phyloP scores from a whole-genome alignment of 2,888 invertebrate species.

The Drosophila maculinotata region DNA sequence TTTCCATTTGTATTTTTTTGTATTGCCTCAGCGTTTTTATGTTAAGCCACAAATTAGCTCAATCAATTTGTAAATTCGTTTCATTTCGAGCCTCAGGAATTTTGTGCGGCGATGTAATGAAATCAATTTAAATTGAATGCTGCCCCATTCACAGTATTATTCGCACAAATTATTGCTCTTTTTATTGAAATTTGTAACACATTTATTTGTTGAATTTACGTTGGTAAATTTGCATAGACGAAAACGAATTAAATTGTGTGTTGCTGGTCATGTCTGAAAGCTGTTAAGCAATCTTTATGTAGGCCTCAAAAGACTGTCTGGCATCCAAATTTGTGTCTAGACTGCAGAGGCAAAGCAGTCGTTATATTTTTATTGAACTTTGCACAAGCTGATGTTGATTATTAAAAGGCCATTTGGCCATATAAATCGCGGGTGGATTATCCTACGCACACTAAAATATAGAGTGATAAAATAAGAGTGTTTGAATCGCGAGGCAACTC shows the following conservation, averaged over 20 bases:
- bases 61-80: conserved; percentile 68
- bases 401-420: conserved; percentile 11
- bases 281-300: conserved; percentile 33
- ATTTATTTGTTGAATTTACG: conserved; percentile 58
- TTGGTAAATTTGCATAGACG: conserved; percentile 42
- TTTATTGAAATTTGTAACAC: conserved; percentile 47
- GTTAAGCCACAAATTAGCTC: conserved; percentile 61
- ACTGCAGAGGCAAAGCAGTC: conserved; percentile 26
- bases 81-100: conserved; percentile 28
- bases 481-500: not conserved
- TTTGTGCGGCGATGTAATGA: conserved; percentile 18
- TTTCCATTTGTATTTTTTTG: conserved; percentile 18
- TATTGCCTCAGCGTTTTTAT: conserved; percentile 7
- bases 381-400: conserved; percentile 10
- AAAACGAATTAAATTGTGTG: conserved; percentile 46
- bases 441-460: not conserved
- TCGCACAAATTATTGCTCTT: conserved; percentile 41
- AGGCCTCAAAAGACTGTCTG: conserved; percentile 32
- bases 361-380: conserved; percentile 29
- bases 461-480: not conserved
- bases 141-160: conserved; percentile 30
- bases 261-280: conserved; percentile 39
- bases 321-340: conserved; percentile 43
- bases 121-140: conserved; percentile 48
- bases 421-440: conserved; percentile 23